Percentiles rank a stretch among this genome's conserved stretches.
Evolutionary conservation across 2,113 vertebrate genomes (phyloP).

Genomic region (Sorex araneus): DNA sequence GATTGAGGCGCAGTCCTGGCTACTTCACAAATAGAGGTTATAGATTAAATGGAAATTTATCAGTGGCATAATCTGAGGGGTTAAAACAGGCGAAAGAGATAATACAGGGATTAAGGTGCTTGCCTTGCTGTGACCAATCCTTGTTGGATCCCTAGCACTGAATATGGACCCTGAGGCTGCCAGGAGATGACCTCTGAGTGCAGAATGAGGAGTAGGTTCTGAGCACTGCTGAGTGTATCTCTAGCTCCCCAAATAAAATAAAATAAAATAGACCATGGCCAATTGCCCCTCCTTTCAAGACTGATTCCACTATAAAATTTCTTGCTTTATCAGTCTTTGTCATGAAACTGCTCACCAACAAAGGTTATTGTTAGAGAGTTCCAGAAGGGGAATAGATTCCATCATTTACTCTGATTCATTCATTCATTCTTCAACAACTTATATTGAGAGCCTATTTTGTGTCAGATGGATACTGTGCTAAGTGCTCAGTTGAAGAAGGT

Average conservation of each 20-base stretch:
- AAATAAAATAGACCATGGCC: neutral
- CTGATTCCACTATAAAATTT: neutral
- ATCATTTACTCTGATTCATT: neutral
- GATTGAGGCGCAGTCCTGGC: neutral
- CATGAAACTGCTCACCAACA: conserved; percentile 18
- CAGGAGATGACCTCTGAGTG: no score
- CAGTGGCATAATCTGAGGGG: neutral
- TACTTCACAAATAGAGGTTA: conserved; percentile 33
- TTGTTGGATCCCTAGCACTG: no score
- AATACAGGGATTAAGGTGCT: no score
- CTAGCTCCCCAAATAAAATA: no score
- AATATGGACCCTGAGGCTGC: no score
- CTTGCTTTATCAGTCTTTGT: conserved; percentile 52
- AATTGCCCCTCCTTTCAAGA: neutral
- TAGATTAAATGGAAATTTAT: neutral
- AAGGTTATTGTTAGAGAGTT: conserved; percentile 34
- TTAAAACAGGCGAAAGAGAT: neutral
- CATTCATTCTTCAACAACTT: conserved; percentile 21
- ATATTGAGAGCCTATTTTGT: neutral
- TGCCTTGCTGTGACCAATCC: no score
- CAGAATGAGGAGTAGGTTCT: no score
- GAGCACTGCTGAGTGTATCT: no score
- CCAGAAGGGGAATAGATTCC: conserved; percentile 37
- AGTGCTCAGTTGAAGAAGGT: conserved; percentile 4
- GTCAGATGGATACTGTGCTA: neutral